Percentiles rank a stretch among this genome's conserved stretches.
These are phyloP conservation scores for Paragorgia papillata DNA, from an alignment of 92 coral and sea anemone genomes.

Conservation along the genomic window DNA sequence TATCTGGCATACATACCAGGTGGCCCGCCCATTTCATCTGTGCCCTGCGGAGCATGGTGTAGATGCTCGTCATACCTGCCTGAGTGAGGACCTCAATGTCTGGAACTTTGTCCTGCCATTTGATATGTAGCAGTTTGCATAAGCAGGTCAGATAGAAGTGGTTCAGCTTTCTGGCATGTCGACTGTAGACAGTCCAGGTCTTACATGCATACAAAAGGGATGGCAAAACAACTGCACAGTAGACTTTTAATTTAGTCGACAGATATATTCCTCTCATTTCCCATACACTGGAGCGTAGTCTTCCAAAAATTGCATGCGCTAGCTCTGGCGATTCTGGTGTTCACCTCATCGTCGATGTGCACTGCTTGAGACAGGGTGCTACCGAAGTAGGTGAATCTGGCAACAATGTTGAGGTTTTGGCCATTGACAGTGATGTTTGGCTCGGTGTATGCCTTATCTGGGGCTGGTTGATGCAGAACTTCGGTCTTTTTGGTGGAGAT, in stretches of 20 bases:
- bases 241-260: conserved; percentile 27
- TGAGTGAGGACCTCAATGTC: conserved; percentile 28
- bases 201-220: conserved; percentile 45
- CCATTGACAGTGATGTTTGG: conserved; percentile 18
- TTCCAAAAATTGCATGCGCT: conserved; percentile 47
- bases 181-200: conserved; percentile 48
- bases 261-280: conserved; percentile 20
- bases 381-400: conserved; percentile 43
- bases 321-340: conserved; percentile 43
- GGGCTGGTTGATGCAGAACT: conserved; percentile 48
- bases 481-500: conserved; percentile 49
- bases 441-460: conserved; percentile 19
- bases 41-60: conserved; percentile 22
- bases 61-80: conserved; percentile 16
- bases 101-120: conserved; percentile 39
- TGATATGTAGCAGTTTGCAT: conserved; percentile 36
- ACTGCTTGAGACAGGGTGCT: conserved; percentile 34
- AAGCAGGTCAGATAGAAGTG: conserved; percentile 28
- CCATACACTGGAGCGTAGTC: conserved; percentile 37
- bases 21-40: conserved; percentile 46
- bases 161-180: conserved; percentile 50
- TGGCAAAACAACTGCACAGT: conserved; percentile 42
- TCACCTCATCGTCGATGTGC: conserved; percentile 40
- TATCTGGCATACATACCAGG: conserved; percentile 35
- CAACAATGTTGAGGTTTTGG: conserved; percentile 17